These are phyloP conservation scores for Brienomyrus brachyistius DNA, from an alignment of 2,113 vertebrate species.

Conservation along the genomic window DNA sequence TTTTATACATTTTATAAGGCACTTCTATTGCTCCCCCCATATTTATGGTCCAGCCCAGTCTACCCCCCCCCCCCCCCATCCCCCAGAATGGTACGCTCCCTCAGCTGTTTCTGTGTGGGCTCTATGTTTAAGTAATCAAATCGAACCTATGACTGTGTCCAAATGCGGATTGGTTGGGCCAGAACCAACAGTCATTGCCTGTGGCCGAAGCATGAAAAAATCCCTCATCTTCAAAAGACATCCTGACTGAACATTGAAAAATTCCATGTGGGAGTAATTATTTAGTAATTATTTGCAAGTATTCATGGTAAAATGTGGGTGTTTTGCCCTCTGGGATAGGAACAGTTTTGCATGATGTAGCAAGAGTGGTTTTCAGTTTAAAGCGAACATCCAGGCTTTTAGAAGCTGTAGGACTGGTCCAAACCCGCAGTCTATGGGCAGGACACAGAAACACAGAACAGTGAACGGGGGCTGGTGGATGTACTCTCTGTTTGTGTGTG, in stretches of 20 bases:
- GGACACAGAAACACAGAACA: background rate
- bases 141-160: background rate
- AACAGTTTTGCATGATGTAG: background rate
- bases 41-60: background rate
- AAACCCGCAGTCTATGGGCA: background rate
- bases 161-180: background rate
- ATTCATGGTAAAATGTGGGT: background rate
- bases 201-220: background rate
- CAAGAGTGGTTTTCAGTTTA: background rate
- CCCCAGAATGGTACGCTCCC: background rate
- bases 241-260: background rate
- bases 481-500: background rate
- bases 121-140: background rate
- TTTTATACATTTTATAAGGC: constrained; percentile 33
- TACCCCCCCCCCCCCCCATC: background rate
- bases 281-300: constrained; percentile 9
- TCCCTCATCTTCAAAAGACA: background rate
- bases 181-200: background rate
- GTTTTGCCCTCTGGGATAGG: constrained; percentile 5
- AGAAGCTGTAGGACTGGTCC: background rate
- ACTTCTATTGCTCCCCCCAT: constrained; percentile 41
- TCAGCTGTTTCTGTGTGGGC: background rate
- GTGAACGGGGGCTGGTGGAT: background rate
- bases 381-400: background rate
- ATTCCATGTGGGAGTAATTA: background rate